Evolutionary conservation across 2,113 vertebrate genomes (phyloP).

Genomic region (Rhinopomastus cyanomelas): DNA sequence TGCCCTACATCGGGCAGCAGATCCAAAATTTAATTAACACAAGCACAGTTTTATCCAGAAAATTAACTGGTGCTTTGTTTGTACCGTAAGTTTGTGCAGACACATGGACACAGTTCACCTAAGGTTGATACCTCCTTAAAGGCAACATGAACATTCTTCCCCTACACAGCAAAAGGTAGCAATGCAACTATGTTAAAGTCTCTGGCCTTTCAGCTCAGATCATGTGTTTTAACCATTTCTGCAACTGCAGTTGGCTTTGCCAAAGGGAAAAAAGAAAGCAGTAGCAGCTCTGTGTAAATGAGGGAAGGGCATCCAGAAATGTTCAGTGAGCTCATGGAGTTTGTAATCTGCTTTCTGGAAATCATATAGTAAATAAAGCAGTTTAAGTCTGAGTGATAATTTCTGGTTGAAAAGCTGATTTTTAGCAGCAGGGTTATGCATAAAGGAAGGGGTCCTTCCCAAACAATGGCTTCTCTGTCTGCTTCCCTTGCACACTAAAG

Average conservation of each 20-base stretch:
- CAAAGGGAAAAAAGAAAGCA: neutral
- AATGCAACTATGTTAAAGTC: neutral
- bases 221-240: neutral
- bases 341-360: neutral
- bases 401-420: neutral
- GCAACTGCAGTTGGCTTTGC: neutral
- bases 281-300: neutral
- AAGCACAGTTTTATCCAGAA: neutral
- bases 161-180: neutral
- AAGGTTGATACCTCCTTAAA: neutral
- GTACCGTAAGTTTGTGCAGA: neutral
- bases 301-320: neutral
- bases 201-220: neutral
- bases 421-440: neutral
- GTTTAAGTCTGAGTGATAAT: neutral
- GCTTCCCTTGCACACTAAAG: neutral
- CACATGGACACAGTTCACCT: neutral
- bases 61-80: neutral
- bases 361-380: neutral
- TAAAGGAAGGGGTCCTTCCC: neutral
- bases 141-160: neutral
- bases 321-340: neutral
- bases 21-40: neutral
- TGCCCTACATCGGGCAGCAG: neutral
- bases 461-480: neutral